Percentiles rank a stretch among this genome's conserved stretches.
phyloP scores from a whole-genome alignment of 2,888 invertebrate species.

The Hyppa rectilinea region DNA sequence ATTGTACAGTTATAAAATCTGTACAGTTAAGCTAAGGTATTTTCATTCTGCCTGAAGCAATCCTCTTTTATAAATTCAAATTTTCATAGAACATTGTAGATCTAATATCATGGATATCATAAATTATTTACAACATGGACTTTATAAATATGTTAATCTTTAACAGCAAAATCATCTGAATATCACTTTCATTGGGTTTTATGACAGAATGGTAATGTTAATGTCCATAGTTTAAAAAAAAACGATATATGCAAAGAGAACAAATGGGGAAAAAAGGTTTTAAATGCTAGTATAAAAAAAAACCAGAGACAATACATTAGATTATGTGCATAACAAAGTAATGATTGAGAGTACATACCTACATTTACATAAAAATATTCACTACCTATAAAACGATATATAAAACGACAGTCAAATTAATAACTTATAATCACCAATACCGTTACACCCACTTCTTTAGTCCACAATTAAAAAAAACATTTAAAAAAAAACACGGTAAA shows the following conservation, averaged over 20 bases:
- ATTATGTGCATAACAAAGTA: conserved; percentile 34
- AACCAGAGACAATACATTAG: conserved; percentile 22
- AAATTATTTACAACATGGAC: conserved; percentile 44
- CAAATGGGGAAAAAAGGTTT: not conserved
- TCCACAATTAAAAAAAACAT: conserved; percentile 51
- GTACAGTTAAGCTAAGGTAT: conserved; percentile 3
- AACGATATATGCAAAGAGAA: not conserved
- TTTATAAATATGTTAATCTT: conserved; percentile 56
- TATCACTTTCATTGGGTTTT: conserved; percentile 51
- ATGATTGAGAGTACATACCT: conserved; percentile 12
- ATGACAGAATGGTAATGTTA: conserved; percentile 19
- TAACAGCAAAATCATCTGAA: conserved; percentile 25
- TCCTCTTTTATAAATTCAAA: conserved; percentile 14
- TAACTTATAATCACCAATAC: conserved; percentile 18
- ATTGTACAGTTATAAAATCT: conserved; percentile 1
- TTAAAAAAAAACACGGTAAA: conserved; percentile 60
- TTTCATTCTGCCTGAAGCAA: conserved; percentile 18
- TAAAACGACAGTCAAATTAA: not conserved
- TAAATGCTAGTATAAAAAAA: conserved; percentile 2
- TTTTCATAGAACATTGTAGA: conserved; percentile 12
- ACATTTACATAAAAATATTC: conserved; percentile 18
- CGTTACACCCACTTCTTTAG: conserved; percentile 7
- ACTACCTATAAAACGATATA: not conserved
- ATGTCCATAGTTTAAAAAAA: conserved; percentile 29
- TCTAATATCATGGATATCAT: conserved; percentile 28